These are phyloP conservation scores for Caenorhabditis sp. DNA, from an alignment of 2,888 invertebrate species.

Conservation along the genomic window DNA sequence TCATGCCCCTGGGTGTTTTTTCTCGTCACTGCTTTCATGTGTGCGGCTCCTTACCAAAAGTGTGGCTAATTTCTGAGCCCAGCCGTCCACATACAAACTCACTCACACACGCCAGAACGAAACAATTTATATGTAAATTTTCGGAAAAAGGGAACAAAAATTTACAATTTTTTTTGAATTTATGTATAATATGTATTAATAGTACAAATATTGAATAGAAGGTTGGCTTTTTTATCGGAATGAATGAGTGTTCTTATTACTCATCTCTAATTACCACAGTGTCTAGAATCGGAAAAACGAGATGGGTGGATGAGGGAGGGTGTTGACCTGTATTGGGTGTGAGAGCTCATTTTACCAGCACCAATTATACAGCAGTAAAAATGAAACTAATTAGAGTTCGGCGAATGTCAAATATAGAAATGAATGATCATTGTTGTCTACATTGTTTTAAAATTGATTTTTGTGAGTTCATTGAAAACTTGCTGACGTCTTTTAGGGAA, in stretches of 20 bases:
- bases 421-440: neutral
- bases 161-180: neutral
- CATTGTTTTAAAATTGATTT: neutral
- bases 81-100: constrained; percentile 8
- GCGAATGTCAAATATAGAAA: constrained; percentile 13
- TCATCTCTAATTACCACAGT: constrained; percentile 2
- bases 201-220: too few species aligned
- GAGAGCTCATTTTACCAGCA: constrained; percentile 47
- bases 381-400: constrained; percentile 35
- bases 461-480: neutral
- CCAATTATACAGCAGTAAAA: constrained; percentile 25
- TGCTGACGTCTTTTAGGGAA: neutral
- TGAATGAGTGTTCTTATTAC: neutral
- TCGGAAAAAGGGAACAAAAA: neutral
- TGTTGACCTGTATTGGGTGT: constrained; percentile 7
- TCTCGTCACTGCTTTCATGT: constrained; percentile 34
- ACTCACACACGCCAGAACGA: constrained; percentile 15
- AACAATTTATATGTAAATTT: constrained; percentile 42
- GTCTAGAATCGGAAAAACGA: too few species aligned
- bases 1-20: constrained; percentile 44
- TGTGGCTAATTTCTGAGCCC: constrained; percentile 38
- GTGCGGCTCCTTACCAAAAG: constrained; percentile 22
- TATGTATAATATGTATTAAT: too few species aligned
- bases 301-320: neutral
- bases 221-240: neutral